Evolutionary conservation across 2,797 vertebrate genomes (phyloP).

Genomic region (Mormyrops attenuatus): DNA sequence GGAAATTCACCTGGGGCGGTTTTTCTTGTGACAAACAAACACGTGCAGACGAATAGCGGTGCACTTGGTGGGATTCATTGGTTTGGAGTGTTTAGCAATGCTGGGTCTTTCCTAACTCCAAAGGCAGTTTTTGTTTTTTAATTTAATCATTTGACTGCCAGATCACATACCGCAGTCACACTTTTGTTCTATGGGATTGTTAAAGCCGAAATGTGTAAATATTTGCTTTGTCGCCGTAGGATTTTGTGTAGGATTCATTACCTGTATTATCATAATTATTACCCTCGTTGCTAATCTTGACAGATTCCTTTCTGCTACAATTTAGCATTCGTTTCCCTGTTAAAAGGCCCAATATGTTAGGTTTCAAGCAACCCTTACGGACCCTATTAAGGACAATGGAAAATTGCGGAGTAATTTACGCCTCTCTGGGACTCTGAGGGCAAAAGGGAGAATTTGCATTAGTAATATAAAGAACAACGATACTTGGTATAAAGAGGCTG

Average conservation of each 20-base stretch:
- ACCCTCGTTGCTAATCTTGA: not conserved
- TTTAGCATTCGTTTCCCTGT: not conserved
- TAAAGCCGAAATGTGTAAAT: not conserved
- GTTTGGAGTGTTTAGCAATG: not conserved
- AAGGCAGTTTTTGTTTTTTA: not conserved
- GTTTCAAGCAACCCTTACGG: slow-evolving; percentile 19
- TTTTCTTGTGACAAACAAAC: slow-evolving; percentile 32
- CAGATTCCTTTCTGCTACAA: not conserved
- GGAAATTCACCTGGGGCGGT: not conserved
- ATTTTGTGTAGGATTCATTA: not conserved
- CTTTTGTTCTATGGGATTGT: not conserved
- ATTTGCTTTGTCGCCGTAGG: not conserved
- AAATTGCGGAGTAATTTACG: slow-evolving; percentile 14
- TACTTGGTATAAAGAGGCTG: slow-evolving; percentile 30
- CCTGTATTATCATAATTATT: not conserved
- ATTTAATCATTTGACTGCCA: not conserved
- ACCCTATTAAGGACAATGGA: slow-evolving; percentile 6
- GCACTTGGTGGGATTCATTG: not conserved
- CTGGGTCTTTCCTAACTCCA: not conserved
- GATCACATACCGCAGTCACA: not conserved
- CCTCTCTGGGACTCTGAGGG: not conserved
- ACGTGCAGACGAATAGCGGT: not conserved
- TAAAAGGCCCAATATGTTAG: slow-evolving; percentile 15
- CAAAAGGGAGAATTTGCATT: slow-evolving; percentile 12
- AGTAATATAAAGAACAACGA: slow-evolving; percentile 33